Conservation (phyloP, 2,113 vertebrate species). For the Cricetomys ansorgei region DNA sequence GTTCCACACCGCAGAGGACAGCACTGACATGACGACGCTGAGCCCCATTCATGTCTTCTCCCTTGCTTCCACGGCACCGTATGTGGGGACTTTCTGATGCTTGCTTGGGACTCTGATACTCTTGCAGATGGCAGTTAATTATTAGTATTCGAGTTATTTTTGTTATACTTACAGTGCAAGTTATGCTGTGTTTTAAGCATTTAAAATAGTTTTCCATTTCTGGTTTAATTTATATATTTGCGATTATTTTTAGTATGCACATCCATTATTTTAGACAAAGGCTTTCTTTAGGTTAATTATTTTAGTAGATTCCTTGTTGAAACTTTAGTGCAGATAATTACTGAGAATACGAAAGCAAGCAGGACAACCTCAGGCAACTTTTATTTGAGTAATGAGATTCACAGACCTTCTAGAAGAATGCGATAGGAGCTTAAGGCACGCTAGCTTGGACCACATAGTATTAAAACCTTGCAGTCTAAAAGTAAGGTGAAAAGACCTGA, state of each 20-base stretch:
- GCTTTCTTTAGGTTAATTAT: conserved; percentile 8
- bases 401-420: not conserved
- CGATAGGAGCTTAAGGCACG: not conserved
- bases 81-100: conserved; percentile 5
- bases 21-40: not conserved
- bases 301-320: not conserved
- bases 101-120: not conserved
- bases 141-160: conserved; percentile 24
- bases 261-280: not conserved
- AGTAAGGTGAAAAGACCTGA: not conserved
- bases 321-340: conserved; percentile 10
- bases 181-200: not conserved
- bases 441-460: not conserved
- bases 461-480: not conserved
- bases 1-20: not conserved
- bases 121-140: not conserved
- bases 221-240: conserved; percentile 22
- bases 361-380: not conserved
- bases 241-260: conserved; percentile 16
- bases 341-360: not conserved
- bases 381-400: not conserved
- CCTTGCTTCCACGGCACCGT: not conserved
- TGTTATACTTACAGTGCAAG: not conserved
- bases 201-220: conserved; percentile 1
- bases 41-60: not conserved